phyloP scores from a whole-genome alignment of 2,113 vertebrate species.

The Ochotona princeps region DNA sequence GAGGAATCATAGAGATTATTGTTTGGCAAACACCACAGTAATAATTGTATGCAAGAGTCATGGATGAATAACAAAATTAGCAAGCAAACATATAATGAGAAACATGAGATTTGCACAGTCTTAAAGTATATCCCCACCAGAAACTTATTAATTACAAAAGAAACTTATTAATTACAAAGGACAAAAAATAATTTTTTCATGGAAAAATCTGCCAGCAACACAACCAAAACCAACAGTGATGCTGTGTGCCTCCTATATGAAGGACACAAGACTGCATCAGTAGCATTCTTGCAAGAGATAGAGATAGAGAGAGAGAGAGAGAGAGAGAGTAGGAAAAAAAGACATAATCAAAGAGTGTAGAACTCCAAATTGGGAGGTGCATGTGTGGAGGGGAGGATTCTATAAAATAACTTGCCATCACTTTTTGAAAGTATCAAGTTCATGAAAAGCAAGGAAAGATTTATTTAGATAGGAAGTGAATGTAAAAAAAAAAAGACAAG shows the following conservation, averaged over 20 bases:
- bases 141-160: neutral
- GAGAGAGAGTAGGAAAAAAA: neutral
- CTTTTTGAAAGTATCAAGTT: neutral
- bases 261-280: neutral
- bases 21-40: constrained; percentile 43
- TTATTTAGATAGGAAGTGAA: neutral
- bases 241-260: neutral
- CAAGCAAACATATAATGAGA: constrained; percentile 1
- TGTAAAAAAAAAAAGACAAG: neutral
- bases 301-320: too few relatives aligned
- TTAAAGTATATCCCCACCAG: neutral
- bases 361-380: neutral
- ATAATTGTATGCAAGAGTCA: neutral
- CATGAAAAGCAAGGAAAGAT: neutral
- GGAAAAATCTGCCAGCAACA: neutral
- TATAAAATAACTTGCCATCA: neutral
- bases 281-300: neutral
- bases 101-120: constrained; percentile 34
- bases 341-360: neutral
- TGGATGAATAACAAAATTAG: constrained; percentile 3
- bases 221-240: neutral
- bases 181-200: neutral
- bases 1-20: constrained; percentile 19
- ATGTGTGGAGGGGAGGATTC: neutral
- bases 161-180: constrained; percentile 23